Percentiles rank a stretch among this genome's conserved stretches.
These are phyloP conservation scores for Sialis lutaria DNA, from an alignment of 2,888 invertebrate genomes.

Conservation along the genomic window DNA sequence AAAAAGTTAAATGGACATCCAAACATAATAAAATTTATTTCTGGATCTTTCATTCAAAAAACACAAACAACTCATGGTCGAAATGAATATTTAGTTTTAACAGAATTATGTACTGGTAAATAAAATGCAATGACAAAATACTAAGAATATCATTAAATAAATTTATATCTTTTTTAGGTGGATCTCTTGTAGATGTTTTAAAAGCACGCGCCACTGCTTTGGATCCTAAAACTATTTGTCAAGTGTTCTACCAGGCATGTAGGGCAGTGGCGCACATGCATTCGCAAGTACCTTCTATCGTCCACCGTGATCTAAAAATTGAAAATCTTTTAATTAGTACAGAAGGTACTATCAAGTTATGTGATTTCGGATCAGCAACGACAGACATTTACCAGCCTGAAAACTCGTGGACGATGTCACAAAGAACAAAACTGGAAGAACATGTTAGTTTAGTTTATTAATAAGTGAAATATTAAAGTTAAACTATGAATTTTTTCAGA, in stretches of 20 bases:
- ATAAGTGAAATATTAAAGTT: neutral
- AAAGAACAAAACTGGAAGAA: conserved; percentile 82
- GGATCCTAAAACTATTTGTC: conserved; percentile 51
- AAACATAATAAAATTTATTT: conserved; percentile 79
- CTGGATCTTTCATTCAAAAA: conserved; percentile 67
- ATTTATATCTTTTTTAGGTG: conserved; percentile 23
- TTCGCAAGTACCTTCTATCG: conserved; percentile 71
- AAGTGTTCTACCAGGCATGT: conserved; percentile 82
- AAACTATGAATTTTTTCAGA: conserved; percentile 21
- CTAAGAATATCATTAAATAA: conserved; percentile 1
- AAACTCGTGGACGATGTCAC: conserved; percentile 81
- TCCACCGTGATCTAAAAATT: conserved; percentile 89
- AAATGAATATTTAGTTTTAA: conserved; percentile 79
- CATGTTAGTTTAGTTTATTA: conserved; percentile 30
- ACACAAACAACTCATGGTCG: conserved; percentile 62
- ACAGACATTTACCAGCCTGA: conserved; percentile 67
- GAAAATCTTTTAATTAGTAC: conserved; percentile 85
- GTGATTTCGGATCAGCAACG: conserved; percentile 95
- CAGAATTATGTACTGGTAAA: conserved; percentile 78
- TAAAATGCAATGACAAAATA: conserved; percentile 10
- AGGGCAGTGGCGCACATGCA: conserved; percentile 90
- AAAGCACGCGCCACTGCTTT: conserved; percentile 40
- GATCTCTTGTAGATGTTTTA: conserved; percentile 48
- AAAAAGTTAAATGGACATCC: conserved; percentile 84
- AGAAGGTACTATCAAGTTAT: conserved; percentile 78